Conservation (phyloP, 2,888 invertebrate genomes). For the Adelognathus sp. region DNA sequence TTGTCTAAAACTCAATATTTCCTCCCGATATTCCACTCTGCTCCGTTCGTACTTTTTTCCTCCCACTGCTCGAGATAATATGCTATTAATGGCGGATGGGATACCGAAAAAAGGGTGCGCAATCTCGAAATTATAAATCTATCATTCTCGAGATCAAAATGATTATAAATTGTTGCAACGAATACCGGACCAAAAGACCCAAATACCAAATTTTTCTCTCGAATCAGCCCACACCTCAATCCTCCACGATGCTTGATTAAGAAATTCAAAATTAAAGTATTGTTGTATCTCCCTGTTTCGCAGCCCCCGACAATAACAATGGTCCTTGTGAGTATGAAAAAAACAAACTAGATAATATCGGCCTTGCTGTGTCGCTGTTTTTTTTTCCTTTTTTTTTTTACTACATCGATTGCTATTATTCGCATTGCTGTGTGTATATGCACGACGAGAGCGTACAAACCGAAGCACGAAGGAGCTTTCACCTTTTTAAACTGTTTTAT, state of each 20-base stretch:
- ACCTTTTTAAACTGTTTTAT: slow-evolving; percentile 3
- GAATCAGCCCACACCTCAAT: slow-evolving; percentile 50
- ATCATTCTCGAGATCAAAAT: neutral
- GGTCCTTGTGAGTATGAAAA: slow-evolving; percentile 92
- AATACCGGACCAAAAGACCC: slow-evolving; percentile 5
- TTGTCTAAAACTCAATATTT: slow-evolving; percentile 26
- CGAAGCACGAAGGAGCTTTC: slow-evolving; percentile 55
- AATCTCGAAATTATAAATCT: slow-evolving; percentile 12
- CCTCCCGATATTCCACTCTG: slow-evolving; percentile 6
- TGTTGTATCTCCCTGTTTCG: slow-evolving; percentile 84
- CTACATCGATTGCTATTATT: slow-evolving; percentile 64
- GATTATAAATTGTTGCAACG: slow-evolving; percentile 44
- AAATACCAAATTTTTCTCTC: slow-evolving; percentile 11
- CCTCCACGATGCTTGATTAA: slow-evolving; percentile 70
- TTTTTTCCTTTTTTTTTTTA: slow-evolving; percentile 65
- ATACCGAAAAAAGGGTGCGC: neutral
- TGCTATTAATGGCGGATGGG: neutral
- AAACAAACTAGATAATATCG: slow-evolving; percentile 77
- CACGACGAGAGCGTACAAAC: slow-evolving; percentile 53
- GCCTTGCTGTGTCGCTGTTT: slow-evolving; percentile 78
- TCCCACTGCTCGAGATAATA: neutral
- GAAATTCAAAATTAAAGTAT: slow-evolving; percentile 77
- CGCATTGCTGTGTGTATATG: slow-evolving; percentile 55
- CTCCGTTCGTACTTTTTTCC: slow-evolving; percentile 22
- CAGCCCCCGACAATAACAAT: slow-evolving; percentile 93